Evolutionary conservation across 2,888 invertebrate species (phyloP).

Genomic region (Tridacna crocea): DNA sequence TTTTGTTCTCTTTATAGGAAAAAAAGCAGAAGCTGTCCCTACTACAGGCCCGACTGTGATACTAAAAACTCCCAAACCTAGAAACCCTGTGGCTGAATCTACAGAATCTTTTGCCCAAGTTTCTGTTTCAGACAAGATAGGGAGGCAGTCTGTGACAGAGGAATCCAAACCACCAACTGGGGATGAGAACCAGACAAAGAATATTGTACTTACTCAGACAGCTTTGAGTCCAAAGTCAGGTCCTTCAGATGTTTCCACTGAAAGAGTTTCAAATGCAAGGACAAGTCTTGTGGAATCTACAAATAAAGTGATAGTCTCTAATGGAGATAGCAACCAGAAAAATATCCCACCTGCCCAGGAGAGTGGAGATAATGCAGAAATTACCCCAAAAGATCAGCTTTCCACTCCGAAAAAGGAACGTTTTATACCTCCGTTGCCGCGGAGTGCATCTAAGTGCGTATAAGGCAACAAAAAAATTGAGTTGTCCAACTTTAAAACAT

Average conservation of each 20-base stretch:
- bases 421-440: slow-evolving; percentile 67
- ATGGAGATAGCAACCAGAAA: slow-evolving; percentile 11
- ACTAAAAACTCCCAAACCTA: slow-evolving; percentile 55
- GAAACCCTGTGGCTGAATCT: slow-evolving; percentile 16
- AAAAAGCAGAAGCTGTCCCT: neutral
- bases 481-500: too few species aligned
- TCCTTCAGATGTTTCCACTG: neutral
- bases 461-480: neutral
- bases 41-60: slow-evolving; percentile 47
- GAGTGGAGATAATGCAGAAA: slow-evolving; percentile 1
- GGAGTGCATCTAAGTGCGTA: slow-evolving; percentile 77
- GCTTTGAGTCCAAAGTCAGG: neutral
- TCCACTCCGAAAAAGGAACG: slow-evolving; percentile 69
- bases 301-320: neutral
- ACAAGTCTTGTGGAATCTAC: neutral
- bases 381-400: slow-evolving; percentile 34
- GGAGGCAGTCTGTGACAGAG: slow-evolving; percentile 20
- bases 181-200: slow-evolving; percentile 1
- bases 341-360: neutral
- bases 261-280: neutral
- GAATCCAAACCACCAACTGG: neutral
- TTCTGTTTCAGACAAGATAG: slow-evolving; percentile 22
- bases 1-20: too few species aligned
- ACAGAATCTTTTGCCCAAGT: slow-evolving; percentile 24
- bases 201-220: neutral